Evolutionary conservation across 2,113 vertebrate genomes (phyloP), one percentile per base, ranked within the genome.

Genomic region (Reinhardtius hippoglossoides): DNA sequence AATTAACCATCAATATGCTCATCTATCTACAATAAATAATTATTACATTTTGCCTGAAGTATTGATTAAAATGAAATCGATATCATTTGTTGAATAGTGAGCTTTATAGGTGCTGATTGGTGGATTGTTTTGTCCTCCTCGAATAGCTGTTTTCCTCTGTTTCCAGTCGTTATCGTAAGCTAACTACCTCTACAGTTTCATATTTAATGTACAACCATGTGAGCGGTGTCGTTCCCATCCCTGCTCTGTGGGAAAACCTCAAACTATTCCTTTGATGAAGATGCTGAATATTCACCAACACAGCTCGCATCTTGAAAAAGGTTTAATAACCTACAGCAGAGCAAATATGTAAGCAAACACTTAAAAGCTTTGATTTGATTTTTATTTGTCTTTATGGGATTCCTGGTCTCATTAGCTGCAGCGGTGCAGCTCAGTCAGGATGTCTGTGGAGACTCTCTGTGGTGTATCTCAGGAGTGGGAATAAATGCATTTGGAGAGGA

Each of bases 401-500:
- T 79, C 78, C 72, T 61, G 71, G 23, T 69, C 84, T 88, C 81
- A 88, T 85, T 89, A 89, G 89, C 74, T 24, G 87, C 78, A 27
- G 65, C 59, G 52, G 50, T 13, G 62, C 48, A 4, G 71, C 72
- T 62, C 65, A 59, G 68, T 1, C 59, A 81, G 67, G 69, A 63
- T 64, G 81, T 87, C 81, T 61, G 76, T 23, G 50, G 87, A 87
- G 71, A 72, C 71, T 24, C 64, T 35, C 37, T 2, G 18, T 2
- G 62, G 62, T 3, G 31, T 0, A 66, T 88, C 80, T 91, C 82
- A 4, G 59, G 81, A 70, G 82, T 81, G 59, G 82, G 66, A 88
- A 84, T 80, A 89, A 87, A 90, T 85, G 88, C 84, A 90, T 88
- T 88, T 89, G 81, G 76, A 84, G 74, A 76, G 78, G 76, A 84